phyloP scores from a whole-genome alignment of 2,113 vertebrate species.

The Pardalotus punctatus region DNA sequence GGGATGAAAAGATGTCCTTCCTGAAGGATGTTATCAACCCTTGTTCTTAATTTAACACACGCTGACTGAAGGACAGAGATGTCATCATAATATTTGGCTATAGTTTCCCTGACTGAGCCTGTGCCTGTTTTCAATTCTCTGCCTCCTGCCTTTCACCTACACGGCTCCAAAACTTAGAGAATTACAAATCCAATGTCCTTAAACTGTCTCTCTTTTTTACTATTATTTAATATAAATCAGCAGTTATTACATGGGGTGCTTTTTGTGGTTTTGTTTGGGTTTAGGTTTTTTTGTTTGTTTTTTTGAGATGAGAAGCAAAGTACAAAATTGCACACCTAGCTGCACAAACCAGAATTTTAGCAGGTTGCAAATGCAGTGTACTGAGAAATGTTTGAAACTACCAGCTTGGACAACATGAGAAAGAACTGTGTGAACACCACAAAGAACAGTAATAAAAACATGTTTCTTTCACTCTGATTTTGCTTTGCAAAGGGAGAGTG shows the following conservation, averaged over 20 bases:
- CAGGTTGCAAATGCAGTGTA: neutral
- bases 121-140: neutral
- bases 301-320: neutral
- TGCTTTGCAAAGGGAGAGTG: neutral
- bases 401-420: neutral
- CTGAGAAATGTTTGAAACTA: neutral
- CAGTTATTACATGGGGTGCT: neutral
- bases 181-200: neutral
- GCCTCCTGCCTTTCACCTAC: neutral
- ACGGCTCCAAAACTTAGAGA: neutral
- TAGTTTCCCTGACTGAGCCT: neutral
- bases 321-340: neutral
- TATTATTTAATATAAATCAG: neutral
- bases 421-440: neutral
- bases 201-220: neutral
- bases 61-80: neutral
- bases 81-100: neutral
- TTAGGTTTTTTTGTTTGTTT: no score
- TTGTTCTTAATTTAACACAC: conserved; percentile 40
- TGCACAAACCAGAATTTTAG: neutral
- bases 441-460: neutral
- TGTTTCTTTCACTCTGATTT: neutral
- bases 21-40: conserved; percentile 42
- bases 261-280: neutral
- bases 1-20: conserved; percentile 19